phyloP scores from a whole-genome alignment of 1,140 invertebrate species.

The Cyrtorhinus lividipennis region DNA sequence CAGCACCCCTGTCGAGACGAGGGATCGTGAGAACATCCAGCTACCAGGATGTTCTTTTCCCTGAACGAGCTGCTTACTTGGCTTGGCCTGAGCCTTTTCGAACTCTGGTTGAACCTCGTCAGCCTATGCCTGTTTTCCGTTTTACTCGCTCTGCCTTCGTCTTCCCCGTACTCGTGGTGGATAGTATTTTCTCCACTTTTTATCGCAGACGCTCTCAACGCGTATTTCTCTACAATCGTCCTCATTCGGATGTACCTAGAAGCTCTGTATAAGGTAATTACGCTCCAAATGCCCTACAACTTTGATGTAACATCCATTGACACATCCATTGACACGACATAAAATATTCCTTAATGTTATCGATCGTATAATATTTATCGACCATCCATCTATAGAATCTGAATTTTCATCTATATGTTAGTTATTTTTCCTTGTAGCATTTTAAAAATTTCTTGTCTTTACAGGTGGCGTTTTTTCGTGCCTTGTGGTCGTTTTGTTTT shows the following conservation, averaged over 20 bases:
- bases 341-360: no score
- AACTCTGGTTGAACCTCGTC: conserved; percentile 78
- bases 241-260: conserved; percentile 82
- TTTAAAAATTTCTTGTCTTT: conserved; percentile 33
- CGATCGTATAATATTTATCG: no score
- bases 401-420: not conserved
- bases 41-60: conserved; percentile 90
- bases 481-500: conserved; percentile 72
- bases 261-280: conserved; percentile 46
- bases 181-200: conserved; percentile 79
- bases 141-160: conserved; percentile 50
- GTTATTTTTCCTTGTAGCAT: not conserved
- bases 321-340: no score
- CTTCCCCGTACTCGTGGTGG: conserved; percentile 49
- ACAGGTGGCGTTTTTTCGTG: conserved; percentile 59
- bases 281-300: no score
- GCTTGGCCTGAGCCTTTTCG: conserved; percentile 84
- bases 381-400: no score
- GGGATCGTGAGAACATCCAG: no score
- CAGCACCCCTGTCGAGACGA: no score
- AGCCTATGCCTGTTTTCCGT: conserved; percentile 71
- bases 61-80: conserved; percentile 78
- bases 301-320: no score
- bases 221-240: conserved; percentile 87
- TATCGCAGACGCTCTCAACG: conserved; percentile 76